Evolutionary conservation across 2,113 vertebrate species (phyloP), one percentile per base, ranked within the genome.

Genomic region (Archocentrus centrarchus): DNA sequence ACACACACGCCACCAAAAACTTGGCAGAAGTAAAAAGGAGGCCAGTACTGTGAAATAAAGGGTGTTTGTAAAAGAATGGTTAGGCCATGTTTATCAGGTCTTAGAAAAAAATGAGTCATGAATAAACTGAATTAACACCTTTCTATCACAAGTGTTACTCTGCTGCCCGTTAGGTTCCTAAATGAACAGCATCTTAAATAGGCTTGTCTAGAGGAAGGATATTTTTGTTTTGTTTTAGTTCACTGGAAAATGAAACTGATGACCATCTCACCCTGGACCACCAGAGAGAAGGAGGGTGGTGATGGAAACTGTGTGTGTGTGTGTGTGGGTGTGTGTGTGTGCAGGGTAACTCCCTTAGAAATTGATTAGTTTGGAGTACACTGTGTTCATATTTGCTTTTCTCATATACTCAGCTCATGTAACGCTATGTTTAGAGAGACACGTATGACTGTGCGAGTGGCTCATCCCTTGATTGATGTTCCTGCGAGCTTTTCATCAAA

Each of bases 261-360:
- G 27, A 82, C 75, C n/a, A 32, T 22, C 47, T 64, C 6, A 37
- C 18, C 64, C 22, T 57, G 53, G 30, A 22, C 39, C 58, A 50
- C 55, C 75, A 66, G 6, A 80, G 59, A 82, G 58, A 35, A 80
- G 59, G 14, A 39, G 20, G 47, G 32, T 20, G 9, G 47, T 50
- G 73, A 78, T 66, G 53, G 58, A 87, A 79, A 59, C 30, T 2
- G 47, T 58, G 57, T 73, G 59, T 73, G 64, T 39, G 15, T 64
- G 41, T 61, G 8, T 22, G 44, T 58, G 37, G 1, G 57, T 73
- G 59, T 73, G 64, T 39, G 15, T 64, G 41, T 61, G 8, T 22
- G 44, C 35, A n/a, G 76, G 79, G 80, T 87, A 82, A 47, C 80
- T 80, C 75, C 80, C 79, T 81, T 24, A 11, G 20, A 75, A 58